A percentile compares a stretch with the other conserved stretches of the same genome.
Conservation (phyloP, 2,888 invertebrate genomes). For the Elaeidobius kamerunicus region DNA sequence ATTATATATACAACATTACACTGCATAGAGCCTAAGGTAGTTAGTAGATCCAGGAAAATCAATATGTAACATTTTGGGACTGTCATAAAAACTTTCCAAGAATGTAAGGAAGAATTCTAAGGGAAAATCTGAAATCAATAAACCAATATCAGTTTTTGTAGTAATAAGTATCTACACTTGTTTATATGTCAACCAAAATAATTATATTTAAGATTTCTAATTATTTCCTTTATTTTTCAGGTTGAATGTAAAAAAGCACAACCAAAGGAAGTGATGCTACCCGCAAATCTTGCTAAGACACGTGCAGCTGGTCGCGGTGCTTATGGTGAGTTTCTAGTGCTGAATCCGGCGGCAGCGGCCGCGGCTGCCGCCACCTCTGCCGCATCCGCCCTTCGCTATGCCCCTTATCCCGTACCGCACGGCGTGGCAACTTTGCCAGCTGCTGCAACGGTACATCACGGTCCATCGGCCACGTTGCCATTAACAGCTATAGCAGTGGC, state of each 20-base stretch:
- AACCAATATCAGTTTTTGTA: no score
- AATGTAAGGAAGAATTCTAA: no score
- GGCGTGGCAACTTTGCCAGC: slow-evolving; percentile 38
- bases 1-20: no score
- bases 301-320: slow-evolving; percentile 92
- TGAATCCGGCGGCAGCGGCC: slow-evolving; percentile 73
- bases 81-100: no score
- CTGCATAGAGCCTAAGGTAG: no score
- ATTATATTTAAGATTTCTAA: no score
- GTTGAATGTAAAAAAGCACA: slow-evolving; percentile 99
- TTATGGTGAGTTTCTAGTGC: slow-evolving; percentile 96
- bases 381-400: slow-evolving; percentile 58
- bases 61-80: not conserved
- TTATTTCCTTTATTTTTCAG: slow-evolving; percentile 57
- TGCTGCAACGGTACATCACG: slow-evolving; percentile 34
- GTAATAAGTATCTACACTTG: no score
- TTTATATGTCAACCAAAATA: not conserved
- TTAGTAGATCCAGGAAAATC: no score
- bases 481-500: slow-evolving; percentile 47
- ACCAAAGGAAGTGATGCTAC: slow-evolving; percentile 99
- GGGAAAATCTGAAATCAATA: no score
- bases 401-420: slow-evolving; percentile 55
- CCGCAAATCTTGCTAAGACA: slow-evolving; percentile 93
- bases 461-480: slow-evolving; percentile 44
- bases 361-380: slow-evolving; percentile 43